phyloP scores from a whole-genome alignment of 2,888 invertebrate species.

The Lysandra coridon region DNA sequence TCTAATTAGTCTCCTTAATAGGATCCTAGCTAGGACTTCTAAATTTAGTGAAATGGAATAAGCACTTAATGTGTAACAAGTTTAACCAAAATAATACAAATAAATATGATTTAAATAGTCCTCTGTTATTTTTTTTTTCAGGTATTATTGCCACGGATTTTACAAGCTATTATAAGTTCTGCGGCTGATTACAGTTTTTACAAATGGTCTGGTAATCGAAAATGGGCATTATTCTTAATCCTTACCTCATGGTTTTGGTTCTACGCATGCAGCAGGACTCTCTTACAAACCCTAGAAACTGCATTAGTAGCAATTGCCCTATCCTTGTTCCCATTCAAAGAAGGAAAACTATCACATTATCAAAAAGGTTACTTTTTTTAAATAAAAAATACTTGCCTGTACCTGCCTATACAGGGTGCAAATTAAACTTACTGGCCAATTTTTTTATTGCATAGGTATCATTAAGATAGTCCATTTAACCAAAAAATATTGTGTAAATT shows the following conservation, averaged over 20 bases:
- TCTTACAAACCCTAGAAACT: slow-evolving; percentile 93
- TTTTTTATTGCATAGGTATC: too few species aligned
- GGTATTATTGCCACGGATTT: slow-evolving; percentile 83
- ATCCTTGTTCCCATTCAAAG: slow-evolving; percentile 85
- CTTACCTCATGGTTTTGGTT: slow-evolving; percentile 94
- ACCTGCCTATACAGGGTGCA: too few species aligned
- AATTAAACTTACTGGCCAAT: too few species aligned
- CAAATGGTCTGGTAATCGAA: slow-evolving; percentile 85
- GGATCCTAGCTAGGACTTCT: too few species aligned
- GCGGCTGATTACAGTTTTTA: slow-evolving; percentile 87
- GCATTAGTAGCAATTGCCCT: slow-evolving; percentile 89
- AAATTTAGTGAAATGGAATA: too few species aligned
- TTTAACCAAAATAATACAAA: not conserved
- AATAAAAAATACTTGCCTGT: too few species aligned
- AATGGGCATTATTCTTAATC: slow-evolving; percentile 88
- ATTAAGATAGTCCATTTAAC: too few species aligned
- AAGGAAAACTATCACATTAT: slow-evolving; percentile 69
- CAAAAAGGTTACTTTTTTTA: slow-evolving; percentile 54
- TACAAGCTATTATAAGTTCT: slow-evolving; percentile 90
- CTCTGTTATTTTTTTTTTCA: not conserved
- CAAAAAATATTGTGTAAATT: too few species aligned
- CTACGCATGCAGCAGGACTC: slow-evolving; percentile 92
- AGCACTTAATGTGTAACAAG: not conserved
- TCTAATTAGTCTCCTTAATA: too few species aligned
- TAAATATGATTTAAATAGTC: not conserved